phyloP scores from a whole-genome alignment of 2,888 invertebrate genomes.

The Gymnocheta viridis region DNA sequence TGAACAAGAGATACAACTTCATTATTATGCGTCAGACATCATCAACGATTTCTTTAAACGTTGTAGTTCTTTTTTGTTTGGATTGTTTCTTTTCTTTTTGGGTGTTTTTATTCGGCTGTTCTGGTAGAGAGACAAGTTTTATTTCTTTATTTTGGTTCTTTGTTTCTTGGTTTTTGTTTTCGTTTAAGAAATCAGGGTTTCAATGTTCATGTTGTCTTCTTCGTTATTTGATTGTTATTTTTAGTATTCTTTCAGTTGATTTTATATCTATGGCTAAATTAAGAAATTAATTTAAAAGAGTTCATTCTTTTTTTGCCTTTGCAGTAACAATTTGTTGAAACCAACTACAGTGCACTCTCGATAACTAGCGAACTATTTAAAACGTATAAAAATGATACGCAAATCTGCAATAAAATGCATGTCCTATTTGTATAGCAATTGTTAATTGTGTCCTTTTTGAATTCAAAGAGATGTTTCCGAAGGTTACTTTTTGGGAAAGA shows the following conservation, averaged over 20 bases:
- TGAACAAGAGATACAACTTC: conserved; percentile 65
- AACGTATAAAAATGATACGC: too few relatives aligned
- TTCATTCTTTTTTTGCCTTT: neutral
- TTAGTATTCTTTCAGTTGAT: neutral
- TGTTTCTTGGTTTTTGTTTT: conserved; percentile 25
- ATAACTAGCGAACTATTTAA: too few relatives aligned
- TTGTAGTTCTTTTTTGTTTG: conserved; percentile 61
- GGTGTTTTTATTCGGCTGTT: conserved; percentile 20
- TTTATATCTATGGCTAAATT: neutral
- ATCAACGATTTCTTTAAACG: conserved; percentile 57
- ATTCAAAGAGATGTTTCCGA: too few relatives aligned
- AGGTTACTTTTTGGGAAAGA: too few relatives aligned
- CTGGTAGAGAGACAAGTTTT: conserved; percentile 46
- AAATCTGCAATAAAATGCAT: too few relatives aligned
- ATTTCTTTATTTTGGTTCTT: conserved; percentile 36
- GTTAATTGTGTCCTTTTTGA: too few relatives aligned
- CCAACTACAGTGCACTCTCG: too few relatives aligned
- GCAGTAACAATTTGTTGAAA: too few relatives aligned
- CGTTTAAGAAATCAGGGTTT: conserved; percentile 38
- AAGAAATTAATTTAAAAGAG: neutral
- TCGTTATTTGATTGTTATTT: neutral
- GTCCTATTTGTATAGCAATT: neutral
- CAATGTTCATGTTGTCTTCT: conserved; percentile 18
- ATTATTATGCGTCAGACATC: conserved; percentile 69
- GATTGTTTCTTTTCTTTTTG: conserved; percentile 46